A percentile compares a stretch with the other conserved stretches of the same genome.
These are phyloP conservation scores for Regulus satrapa DNA, from an alignment of 2,113 vertebrate genomes.

Conservation along the genomic window DNA sequence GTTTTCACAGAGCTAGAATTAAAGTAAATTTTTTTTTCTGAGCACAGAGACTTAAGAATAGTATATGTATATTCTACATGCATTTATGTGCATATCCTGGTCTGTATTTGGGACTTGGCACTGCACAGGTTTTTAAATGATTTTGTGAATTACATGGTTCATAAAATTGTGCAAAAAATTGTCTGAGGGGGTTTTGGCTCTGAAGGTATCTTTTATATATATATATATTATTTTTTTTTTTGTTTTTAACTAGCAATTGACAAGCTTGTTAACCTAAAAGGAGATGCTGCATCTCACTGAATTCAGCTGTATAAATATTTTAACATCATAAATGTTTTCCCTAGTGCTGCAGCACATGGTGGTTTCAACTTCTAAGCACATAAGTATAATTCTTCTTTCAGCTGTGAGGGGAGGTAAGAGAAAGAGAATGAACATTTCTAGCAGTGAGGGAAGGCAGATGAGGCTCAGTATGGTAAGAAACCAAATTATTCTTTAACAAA, in stretches of 20 bases:
- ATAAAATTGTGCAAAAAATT: not conserved
- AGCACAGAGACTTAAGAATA: not conserved
- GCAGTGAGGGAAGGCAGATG: not conserved
- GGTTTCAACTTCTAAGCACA: not conserved
- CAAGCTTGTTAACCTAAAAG: slow-evolving; percentile 52
- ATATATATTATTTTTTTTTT: too few species aligned
- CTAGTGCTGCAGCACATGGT: not conserved
- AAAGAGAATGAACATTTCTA: not conserved
- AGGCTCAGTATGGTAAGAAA: not conserved
- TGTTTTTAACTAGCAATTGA: not conserved
- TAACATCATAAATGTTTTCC: slow-evolving; percentile 19
- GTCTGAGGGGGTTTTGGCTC: not conserved
- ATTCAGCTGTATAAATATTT: slow-evolving; percentile 60
- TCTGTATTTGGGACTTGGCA: not conserved
- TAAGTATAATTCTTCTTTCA: not conserved
- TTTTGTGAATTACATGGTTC: not conserved
- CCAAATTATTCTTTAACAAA: slow-evolving; percentile 23
- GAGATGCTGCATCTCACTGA: slow-evolving; percentile 4
- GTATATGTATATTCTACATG: not conserved
- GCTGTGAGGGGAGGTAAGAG: not conserved
- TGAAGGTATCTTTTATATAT: not conserved
- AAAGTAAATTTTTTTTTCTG: not conserved
- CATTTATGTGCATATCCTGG: not conserved
- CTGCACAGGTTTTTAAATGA: not conserved
- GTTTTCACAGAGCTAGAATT: not conserved